Conservation (phyloP, 2,113 vertebrate species). For the Ophiodon elongatus region DNA sequence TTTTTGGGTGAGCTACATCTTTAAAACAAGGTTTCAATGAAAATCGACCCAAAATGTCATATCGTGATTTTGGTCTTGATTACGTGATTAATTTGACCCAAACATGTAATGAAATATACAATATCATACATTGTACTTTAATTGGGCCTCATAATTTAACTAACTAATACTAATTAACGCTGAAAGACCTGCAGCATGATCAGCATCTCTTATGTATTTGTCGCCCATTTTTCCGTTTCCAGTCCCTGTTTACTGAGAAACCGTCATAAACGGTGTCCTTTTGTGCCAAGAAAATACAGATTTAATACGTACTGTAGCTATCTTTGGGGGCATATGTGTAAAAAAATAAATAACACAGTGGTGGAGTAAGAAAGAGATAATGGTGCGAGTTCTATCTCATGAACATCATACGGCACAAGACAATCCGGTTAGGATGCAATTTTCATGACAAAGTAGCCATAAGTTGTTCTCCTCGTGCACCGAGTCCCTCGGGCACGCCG, state of each 20-base stretch:
- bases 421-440: slow-evolving; percentile 2
- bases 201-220: background rate
- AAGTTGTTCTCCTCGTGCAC: background rate
- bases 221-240: background rate
- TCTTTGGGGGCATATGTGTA: background rate
- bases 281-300: background rate
- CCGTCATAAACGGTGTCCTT: background rate
- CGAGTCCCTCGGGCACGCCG: background rate
- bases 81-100: background rate
- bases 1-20: too few relatives aligned
- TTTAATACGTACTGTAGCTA: background rate
- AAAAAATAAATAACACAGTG: background rate
- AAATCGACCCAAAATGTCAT: too few relatives aligned
- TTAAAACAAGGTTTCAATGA: too few relatives aligned
- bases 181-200: background rate
- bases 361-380: background rate
- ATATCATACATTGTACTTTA: background rate
- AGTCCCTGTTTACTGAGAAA: background rate
- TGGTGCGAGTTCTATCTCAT: slow-evolving; percentile 29
- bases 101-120: background rate
- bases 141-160: slow-evolving; percentile 8
- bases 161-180: background rate
- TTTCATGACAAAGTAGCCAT: slow-evolving; percentile 18
- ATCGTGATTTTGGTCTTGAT: background rate
- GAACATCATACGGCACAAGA: slow-evolving; percentile 5